Evolutionary conservation across 2,113 vertebrate species (phyloP).

Genomic region (Geococcyx californianus): DNA sequence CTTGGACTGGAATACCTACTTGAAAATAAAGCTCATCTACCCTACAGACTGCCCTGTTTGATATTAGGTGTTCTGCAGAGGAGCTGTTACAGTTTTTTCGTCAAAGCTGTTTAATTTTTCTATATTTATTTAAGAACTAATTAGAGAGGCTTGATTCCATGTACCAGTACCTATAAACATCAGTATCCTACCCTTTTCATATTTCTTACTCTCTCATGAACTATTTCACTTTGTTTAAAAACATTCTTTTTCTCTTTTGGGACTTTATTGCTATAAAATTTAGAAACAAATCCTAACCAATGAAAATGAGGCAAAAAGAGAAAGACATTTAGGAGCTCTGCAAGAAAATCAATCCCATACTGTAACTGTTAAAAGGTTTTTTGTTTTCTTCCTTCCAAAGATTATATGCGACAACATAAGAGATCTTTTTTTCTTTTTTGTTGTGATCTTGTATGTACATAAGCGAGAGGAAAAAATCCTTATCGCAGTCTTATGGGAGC

Average conservation of each 20-base stretch:
- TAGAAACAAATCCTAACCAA: background rate
- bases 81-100: background rate
- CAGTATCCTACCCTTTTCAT: background rate
- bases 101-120: background rate
- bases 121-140: background rate
- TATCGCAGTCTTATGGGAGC: background rate
- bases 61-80: background rate
- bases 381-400: background rate
- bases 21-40: background rate
- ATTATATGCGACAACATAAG: background rate
- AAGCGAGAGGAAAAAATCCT: background rate
- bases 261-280: background rate
- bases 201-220: background rate
- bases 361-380: background rate
- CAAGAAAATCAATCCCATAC: background rate
- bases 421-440: background rate
- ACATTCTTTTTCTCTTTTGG: background rate
- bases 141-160: background rate
- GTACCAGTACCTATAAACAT: background rate
- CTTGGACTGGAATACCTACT: background rate
- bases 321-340: background rate
- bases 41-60: background rate
- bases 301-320: background rate
- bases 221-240: background rate
- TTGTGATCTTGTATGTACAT: background rate